phyloP scores from a whole-genome alignment of 2,888 invertebrate species.

The Oscheius onirici region DNA sequence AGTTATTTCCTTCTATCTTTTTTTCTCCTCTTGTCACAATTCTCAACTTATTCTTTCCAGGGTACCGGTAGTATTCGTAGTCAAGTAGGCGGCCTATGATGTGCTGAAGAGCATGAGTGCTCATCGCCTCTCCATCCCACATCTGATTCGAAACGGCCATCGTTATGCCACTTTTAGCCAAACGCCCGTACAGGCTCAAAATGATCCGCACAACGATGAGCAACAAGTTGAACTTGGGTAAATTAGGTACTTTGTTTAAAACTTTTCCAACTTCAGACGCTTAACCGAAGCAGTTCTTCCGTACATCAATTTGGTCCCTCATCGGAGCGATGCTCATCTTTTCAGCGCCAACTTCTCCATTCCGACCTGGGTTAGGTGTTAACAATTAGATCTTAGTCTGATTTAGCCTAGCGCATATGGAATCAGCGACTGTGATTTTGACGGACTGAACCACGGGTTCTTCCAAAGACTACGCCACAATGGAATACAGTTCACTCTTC shows the following conservation, averaged over 20 bases:
- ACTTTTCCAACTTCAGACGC: conserved; percentile 5
- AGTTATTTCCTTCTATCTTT: too few species aligned
- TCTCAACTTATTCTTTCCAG: not conserved
- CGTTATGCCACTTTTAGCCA: conserved; percentile 20
- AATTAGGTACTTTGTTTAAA: not conserved
- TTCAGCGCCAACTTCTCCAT: not conserved
- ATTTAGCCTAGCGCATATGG: not conserved
- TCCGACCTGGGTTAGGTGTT: conserved; percentile 6
- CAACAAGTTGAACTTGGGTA: conserved; percentile 1
- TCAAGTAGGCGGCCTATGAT: conserved; percentile 14
- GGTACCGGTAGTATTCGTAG: not conserved
- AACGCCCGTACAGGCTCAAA: conserved; percentile 5
- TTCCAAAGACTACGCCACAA: not conserved
- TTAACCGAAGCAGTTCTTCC: conserved; percentile 11
- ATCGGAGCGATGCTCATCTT: conserved; percentile 4
- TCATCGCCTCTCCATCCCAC: conserved; percentile 24
- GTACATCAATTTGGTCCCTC: conserved; percentile 6
- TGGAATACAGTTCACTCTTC: not conserved
- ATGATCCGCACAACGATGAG: conserved; percentile 29
- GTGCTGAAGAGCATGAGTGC: conserved; percentile 30
- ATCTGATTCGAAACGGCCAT: conserved; percentile 28
- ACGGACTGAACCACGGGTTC: not conserved
- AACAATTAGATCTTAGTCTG: not conserved
- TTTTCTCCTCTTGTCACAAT: too few species aligned
- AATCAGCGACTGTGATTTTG: not conserved